These are phyloP conservation scores for Lonchura striata DNA, from an alignment of 2,113 vertebrate species.

Conservation along the genomic window DNA sequence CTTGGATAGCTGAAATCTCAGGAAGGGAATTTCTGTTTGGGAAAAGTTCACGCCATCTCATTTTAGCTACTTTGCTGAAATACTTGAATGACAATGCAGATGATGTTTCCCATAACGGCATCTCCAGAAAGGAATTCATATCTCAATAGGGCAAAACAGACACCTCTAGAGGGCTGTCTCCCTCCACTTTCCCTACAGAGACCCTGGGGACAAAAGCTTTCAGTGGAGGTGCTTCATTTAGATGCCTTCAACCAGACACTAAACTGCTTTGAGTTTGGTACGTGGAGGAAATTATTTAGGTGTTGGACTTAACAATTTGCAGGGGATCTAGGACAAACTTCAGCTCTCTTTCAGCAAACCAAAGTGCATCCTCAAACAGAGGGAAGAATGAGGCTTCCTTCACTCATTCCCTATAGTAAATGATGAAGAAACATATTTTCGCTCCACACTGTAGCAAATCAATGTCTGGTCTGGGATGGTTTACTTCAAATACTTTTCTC, in stretches of 20 bases:
- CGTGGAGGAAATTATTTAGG: neutral
- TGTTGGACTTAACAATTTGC: neutral
- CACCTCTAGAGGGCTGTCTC: conserved; percentile 37
- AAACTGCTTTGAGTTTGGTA: neutral
- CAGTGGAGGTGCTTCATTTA: neutral
- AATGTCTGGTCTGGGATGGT: neutral
- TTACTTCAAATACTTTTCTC: neutral
- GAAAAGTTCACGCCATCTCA: neutral
- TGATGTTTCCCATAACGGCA: neutral
- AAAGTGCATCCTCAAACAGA: neutral
- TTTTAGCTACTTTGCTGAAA: neutral
- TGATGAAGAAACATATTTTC: neutral
- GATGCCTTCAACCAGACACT: neutral
- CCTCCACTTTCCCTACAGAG: neutral
- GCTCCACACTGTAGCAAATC: neutral
- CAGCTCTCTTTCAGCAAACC: neutral
- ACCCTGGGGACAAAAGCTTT: neutral
- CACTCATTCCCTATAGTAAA: neutral
- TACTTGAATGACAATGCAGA: neutral
- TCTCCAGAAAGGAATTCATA: neutral
- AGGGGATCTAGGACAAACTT: neutral
- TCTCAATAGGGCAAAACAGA: neutral
- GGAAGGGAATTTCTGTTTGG: neutral
- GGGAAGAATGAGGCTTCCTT: neutral
- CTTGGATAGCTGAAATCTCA: neutral